Base-by-base conservation (phyloP, 2,113 vertebrate genomes). In the Lepus americanus region DNA sequence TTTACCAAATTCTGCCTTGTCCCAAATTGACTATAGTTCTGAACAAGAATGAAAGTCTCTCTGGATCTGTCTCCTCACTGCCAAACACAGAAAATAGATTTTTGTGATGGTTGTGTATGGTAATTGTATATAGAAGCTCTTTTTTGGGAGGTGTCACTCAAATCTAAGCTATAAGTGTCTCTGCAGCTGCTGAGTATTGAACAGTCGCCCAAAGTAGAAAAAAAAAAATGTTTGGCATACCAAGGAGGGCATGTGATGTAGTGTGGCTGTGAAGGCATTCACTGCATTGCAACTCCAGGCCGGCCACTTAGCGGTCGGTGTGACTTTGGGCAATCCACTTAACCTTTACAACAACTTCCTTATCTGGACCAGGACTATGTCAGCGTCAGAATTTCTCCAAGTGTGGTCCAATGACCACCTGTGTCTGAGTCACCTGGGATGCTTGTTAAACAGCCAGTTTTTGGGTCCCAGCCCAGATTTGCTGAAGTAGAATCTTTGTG, bases 161-260 rank as follows among this genome's bases (percentile, higher is more conserved):
- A 85, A 89, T 51, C 36, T 95, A 82, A 96, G 89, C 29, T 74
- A 31, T 29, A 70, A 59, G 66, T 91, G 59, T 92, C 86, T 96
- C 94, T 87, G 33, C 80, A 94, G 92, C 79, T 96, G 86, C 22
- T 70, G 29, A 53, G 85, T 89, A 69, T 53, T 53, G 78, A 76
- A 61, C 53, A 82, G n/a, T 73, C 51, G 83, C 36, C 55, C 53
- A 89, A 44, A 82, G 55, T 82, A 27, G 13, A 64, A 61, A 53
- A 94, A 31, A 84, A 53, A 74, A 91, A 74, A 85, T 19, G 59
- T 36, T n/a, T 67, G 87, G 61, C 89, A 83, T 63, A 66, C 31
- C 61, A 67, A 86, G 69, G 36, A 89, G 87, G 84, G 81, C 77
- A 85, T 73, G 51, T n/a, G 76, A 53, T 19, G n/a, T 36, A 51